Conservation (phyloP, 2,797 vertebrate genomes). For the Urophycis tenuis region DNA sequence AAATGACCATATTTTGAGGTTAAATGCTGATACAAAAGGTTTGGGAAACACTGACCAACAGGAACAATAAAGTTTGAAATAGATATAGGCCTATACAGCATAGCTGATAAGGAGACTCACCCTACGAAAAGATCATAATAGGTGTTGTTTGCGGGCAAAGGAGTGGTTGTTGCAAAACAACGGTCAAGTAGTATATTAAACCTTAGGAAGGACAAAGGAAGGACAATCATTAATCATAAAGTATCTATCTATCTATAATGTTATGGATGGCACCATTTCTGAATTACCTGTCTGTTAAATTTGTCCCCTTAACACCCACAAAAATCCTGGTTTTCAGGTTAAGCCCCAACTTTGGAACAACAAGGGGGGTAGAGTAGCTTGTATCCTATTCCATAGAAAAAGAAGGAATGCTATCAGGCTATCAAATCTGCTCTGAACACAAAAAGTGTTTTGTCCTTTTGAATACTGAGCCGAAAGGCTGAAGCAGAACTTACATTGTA, state of each 20-base stretch:
- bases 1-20: too few relatives aligned
- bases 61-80: background rate
- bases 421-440: background rate
- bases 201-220: slow-evolving; percentile 32
- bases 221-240: background rate
- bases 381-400: slow-evolving; percentile 47
- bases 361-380: slow-evolving; percentile 15
- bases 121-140: slow-evolving; percentile 68
- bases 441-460: background rate
- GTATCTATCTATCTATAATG: background rate
- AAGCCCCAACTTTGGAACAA: slow-evolving; percentile 59
- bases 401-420: slow-evolving; percentile 6
- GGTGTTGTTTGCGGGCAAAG: slow-evolving; percentile 12
- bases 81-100: background rate
- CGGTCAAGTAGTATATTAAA: slow-evolving; percentile 68
- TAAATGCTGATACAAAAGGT: too few relatives aligned
- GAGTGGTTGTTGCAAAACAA: slow-evolving; percentile 60
- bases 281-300: slow-evolving; percentile 65
- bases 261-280: background rate
- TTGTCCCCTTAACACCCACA: slow-evolving; percentile 64
- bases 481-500: slow-evolving; percentile 52
- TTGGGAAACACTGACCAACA: background rate
- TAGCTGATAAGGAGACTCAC: slow-evolving; percentile 49
- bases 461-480: background rate
- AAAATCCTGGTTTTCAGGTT: slow-evolving; percentile 68